phyloP scores from a whole-genome alignment of 2,113 vertebrate genomes.

The Delphinapterus leucas region DNA sequence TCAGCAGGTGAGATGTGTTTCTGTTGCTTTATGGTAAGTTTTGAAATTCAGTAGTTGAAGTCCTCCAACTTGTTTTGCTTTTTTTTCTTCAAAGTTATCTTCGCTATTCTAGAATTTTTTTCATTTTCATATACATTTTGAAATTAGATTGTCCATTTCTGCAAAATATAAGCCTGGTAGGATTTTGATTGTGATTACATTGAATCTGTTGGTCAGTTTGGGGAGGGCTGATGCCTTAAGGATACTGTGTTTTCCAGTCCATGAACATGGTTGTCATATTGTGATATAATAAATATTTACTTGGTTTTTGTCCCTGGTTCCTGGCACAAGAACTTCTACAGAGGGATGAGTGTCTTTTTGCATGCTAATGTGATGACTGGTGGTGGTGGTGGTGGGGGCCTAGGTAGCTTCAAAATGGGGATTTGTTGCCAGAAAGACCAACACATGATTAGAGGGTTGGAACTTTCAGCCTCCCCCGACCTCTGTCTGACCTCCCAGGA shows the following conservation, averaged over 20 bases:
- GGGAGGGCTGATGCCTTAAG: neutral
- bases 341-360: neutral
- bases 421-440: neutral
- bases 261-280: neutral
- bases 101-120: neutral
- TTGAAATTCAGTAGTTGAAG: neutral
- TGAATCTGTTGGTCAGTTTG: neutral
- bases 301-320: neutral
- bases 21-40: neutral
- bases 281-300: neutral
- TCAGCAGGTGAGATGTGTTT: neutral
- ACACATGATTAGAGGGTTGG: neutral
- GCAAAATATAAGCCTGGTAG: neutral
- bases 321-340: neutral
- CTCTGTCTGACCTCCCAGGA: neutral
- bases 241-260: neutral
- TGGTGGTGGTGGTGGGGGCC: rapidly evolving
- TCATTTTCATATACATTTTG: neutral
- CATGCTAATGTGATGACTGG: neutral
- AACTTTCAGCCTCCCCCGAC: neutral
- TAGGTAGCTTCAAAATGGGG: neutral
- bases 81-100: neutral
- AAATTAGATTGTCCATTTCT: neutral
- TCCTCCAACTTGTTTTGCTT: neutral
- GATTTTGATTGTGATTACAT: neutral